Evolutionary conservation across 2,113 vertebrate genomes (phyloP), one percentile per base, ranked within the genome.

Genomic region (Baryphthengus martii): DNA sequence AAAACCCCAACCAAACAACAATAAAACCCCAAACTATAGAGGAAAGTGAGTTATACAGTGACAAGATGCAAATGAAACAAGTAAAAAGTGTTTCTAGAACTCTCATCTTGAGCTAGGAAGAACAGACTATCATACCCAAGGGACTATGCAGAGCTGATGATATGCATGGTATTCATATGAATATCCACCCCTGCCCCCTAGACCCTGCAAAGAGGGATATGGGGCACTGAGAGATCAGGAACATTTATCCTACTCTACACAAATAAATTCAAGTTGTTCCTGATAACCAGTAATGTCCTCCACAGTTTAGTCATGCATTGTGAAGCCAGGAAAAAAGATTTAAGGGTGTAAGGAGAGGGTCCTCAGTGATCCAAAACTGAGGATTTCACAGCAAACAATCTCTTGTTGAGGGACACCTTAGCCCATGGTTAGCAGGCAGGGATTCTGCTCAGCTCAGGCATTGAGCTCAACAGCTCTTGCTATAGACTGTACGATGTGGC

Each of bases 401-500:
- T 44, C 63, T 45, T 70, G 21, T 8, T 24, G 33, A 59, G 70
- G 53, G 29, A 37, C 4, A 2, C 3, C 35, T 66, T 6, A 55
- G 21, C 15, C 25, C 61, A 67, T 35, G 24, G 18, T 29, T 45
- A 45, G 24, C 35, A 67, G 63, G 25, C n/a, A 58, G 44, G 50
- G 33, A 28, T 65, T 61, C 20, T 50, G 71, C 62, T 62, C 67
- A 67, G 23, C 44, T 45, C 58, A 39, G 63, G 40, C 35, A 10
- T 0, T 13, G 14, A 85, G 50, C 20, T 39, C n/a, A 24, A 7
- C 20, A 50, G 45, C 63, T 75, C n/a, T 50, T 74, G 20, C 45
- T 37, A 0, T 24, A 45, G 35, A 14, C 7, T n/a, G 24, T 16
- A 3, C 1, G 0, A 16, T 23, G 25, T 4, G 15, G 39, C 0